Base-by-base conservation (phyloP, 2,797 vertebrate species). In the Rhabdomys pumilio region DNA sequence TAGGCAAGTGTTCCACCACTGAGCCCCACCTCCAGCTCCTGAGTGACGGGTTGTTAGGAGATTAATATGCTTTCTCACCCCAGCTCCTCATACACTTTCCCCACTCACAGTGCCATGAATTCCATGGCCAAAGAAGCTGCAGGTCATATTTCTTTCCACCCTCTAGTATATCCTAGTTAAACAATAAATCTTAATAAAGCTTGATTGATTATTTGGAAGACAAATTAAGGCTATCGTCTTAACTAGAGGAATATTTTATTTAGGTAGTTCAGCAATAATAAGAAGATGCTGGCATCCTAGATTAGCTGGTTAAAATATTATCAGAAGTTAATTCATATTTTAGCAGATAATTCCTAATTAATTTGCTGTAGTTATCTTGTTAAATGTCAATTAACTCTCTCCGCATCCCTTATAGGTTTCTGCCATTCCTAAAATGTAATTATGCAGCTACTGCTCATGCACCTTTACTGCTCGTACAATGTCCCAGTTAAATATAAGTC, bases 281-380 rank as follows among this genome's bases (percentile, higher is more conserved):
- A 97, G 69, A 97, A 98, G 97, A 97, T 24, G 2, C 96, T 90
- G 65, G 83, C 96, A 94, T 93, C 97, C 83, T 96, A 97, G 38
- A 97, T 97, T 95, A 98, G 97, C 95, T 97, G 98, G 98, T 97
- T 98, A 97, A 98, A 98, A 98, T 98, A 98, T 98, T 98, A 98
- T 98, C 98, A 98, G 98, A 98, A 98, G 97, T 98, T 98, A 98
- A 98, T 98, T 98, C 97, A 95, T 98, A 98, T 98, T 98, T 99
- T 98, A 98, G 98, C 98, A 98, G 98, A 98, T 98, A 98, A 98
- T 98, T 98, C 97, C 98, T 99, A 98, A 99, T 98, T 98, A 99
- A 98, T 98, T 98, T 97, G 97, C 98, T 95, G 97, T 96, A 98
- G 98, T 98, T 99, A 99, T 99, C 98, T 98, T 98, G 98, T 98